phyloP scores from a whole-genome alignment of 2,797 vertebrate species.

The Sebastes miniatus region DNA sequence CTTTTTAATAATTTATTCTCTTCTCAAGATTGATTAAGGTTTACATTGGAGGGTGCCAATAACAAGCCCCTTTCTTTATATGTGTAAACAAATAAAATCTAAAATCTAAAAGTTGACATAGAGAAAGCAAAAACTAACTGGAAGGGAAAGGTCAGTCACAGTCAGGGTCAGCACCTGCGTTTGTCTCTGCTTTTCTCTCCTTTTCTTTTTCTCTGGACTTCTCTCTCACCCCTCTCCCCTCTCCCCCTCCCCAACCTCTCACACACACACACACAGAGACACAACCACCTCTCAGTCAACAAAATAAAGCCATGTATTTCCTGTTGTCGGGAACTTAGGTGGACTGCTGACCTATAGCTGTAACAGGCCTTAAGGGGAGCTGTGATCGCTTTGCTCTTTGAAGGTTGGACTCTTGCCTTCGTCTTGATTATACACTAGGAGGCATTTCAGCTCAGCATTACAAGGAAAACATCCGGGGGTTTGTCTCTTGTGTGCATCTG shows the following conservation, averaged over 20 bases:
- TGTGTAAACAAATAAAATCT: no score
- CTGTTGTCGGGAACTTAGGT: slow-evolving; percentile 45
- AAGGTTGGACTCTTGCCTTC: slow-evolving; percentile 49
- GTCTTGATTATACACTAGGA: slow-evolving; percentile 48
- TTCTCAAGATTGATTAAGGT: no score
- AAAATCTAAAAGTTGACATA: not conserved
- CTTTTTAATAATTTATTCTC: no score
- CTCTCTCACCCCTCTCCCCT: not conserved
- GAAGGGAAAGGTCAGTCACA: slow-evolving; percentile 52
- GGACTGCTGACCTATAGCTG: slow-evolving; percentile 61
- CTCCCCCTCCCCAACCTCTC: no score
- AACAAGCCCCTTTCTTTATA: no score
- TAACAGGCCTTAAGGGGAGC: slow-evolving; percentile 61
- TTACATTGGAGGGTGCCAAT: no score
- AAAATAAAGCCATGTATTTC: slow-evolving; percentile 53
- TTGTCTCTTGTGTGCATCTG: slow-evolving; percentile 18
- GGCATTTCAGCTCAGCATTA: slow-evolving; percentile 27
- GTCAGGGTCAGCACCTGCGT: slow-evolving; percentile 53
- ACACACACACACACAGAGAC: not conserved
- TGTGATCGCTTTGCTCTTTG: slow-evolving; percentile 64
- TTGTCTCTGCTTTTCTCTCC: not conserved
- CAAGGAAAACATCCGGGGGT: slow-evolving; percentile 12
- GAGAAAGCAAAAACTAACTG: slow-evolving; percentile 1
- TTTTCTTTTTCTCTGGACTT: not conserved
- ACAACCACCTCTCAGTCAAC: slow-evolving; percentile 42